Base-by-base conservation (phyloP, 2,797 vertebrate species). In the Gadopsis marmoratus region DNA sequence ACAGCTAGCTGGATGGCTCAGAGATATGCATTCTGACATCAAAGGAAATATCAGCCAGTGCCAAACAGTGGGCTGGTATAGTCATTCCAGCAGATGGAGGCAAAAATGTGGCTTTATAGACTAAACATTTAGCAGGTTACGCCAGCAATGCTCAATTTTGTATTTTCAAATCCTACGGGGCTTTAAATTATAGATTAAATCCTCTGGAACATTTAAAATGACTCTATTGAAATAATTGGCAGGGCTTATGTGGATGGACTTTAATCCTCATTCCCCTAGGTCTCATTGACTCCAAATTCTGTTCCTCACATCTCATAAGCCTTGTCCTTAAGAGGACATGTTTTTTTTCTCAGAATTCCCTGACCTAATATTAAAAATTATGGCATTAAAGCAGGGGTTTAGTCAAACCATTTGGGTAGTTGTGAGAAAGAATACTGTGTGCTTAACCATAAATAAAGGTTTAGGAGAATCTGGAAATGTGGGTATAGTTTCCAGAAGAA, bases 71-170 rank as follows among this genome's bases (percentile, higher is more conserved):
- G 82, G 73, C 86, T 86, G 89, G 81, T 90, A 76, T 62, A 81
- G 82, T 82, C 74, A 76, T 93, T 90, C 80, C 84, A 88, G 72
- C 72, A 82, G 86, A 90, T 70, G 39, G 73, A 91, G 61, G 78
- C 72, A 85, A 83, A 85, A 89, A 86, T 65, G 50, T 74, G 85
- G 71, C 66, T 92, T 84, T 69, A 80, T 64, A 87, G 86, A 92
- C 90, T 91, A 93, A 92, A 93, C 88, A 89, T 86, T 89, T 66
- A 82, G 78, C 64, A 86, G 41, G 67, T 90, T 91, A 85, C 71
- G 87, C 64, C 55, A 70, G 41, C 58, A 37, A 71, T 35, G 62
- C 75, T 88, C 69, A 76, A 47, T 85, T 92, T 91, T 88, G 81
- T 71, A 77, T 69, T 82, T 86, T 78, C 29, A 76, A 87, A 89